Evolutionary conservation across 2,113 vertebrate genomes (phyloP), one percentile per base, ranked within the genome.

Genomic region (Cepphus grylle): DNA sequence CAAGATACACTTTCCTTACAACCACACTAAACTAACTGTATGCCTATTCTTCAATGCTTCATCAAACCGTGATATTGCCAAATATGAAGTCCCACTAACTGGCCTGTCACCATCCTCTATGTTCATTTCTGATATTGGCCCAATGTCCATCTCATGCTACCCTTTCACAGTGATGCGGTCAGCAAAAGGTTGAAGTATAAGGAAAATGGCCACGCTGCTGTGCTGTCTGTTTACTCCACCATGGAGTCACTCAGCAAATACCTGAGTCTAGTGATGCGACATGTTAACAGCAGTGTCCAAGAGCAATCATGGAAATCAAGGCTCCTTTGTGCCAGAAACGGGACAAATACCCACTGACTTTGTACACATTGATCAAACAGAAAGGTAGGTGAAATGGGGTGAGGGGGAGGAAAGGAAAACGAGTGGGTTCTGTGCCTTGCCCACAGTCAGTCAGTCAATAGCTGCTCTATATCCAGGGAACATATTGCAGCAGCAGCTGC

Each of bases 21-120:
- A 87, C 59, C 86, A 76, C 0, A 0, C 10, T 78, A 53, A 88
- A 70, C 14, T 69, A 59, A 66, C 49, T 65, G 29, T 29, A 72
- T 23, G 69, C 27, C 49, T 78, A 12, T 26, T 79, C 78, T 82
- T 70, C 74, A 85, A 11, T 81, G 82, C 36, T 66, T 85, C 78
- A 89, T 69, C 83, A 81, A 87, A 59, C 25, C 38, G n/a, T 21
- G 34, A 86, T n/a, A 89, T 19, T 76, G 62, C 56, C 69, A 86
- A 89, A 81, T 36, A 78, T 2, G 12, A 84, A 84, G 40, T 34
- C 40, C 47, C 36, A 86, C 32, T 65, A 87, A 86, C 20, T 34
- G 69, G 38, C 52, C 63, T 0, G 0, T 69, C 49, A 81, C 45
- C 43, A 53, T 27, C 15, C 17, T 56, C 15, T 23, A 62, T 53